Conservation (phyloP, 92 coral and sea anemone species). For the Siderastrea siderea region DNA sequence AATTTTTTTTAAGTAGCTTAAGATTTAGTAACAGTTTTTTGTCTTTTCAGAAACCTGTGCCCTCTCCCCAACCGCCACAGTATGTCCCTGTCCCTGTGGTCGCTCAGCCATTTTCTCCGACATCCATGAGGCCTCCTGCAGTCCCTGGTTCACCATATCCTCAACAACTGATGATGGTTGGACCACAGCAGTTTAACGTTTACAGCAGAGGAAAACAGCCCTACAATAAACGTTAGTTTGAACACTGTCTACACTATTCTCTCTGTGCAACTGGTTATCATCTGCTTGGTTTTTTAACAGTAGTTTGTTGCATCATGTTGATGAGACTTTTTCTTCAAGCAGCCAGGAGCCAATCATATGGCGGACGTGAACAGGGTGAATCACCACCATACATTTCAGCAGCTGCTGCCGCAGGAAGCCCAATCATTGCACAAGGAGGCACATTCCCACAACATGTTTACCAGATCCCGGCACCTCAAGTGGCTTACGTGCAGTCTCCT, state of each 20-base stretch:
- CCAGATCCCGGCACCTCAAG: conserved; percentile 18
- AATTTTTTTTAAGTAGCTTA: background rate
- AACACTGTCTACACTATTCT: background rate
- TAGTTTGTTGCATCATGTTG: background rate
- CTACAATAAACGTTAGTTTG: conserved; percentile 36
- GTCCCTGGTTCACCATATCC: conserved; percentile 1
- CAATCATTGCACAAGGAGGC: conserved; percentile 66
- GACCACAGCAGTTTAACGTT: conserved; percentile 1
- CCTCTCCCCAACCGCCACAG: conserved; percentile 18
- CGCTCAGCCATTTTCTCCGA: conserved; percentile 33
- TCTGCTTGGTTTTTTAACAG: background rate
- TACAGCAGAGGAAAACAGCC: conserved; percentile 46
- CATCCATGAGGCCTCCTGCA: conserved; percentile 23
- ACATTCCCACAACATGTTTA: conserved; percentile 41
- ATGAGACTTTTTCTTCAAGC: background rate
- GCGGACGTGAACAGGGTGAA: conserved; percentile 43
- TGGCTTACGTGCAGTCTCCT: conserved; percentile 31
- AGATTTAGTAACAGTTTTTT: background rate
- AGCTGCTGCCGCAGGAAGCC: conserved; percentile 78
- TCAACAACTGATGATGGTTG: conserved; percentile 17
- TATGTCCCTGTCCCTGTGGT: conserved; percentile 21
- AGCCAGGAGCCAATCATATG: conserved; percentile 26
- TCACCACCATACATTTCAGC: conserved; percentile 64
- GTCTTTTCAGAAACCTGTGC: conserved; percentile 12
- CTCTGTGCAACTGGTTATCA: background rate